Evolutionary conservation across 2,113 vertebrate genomes (phyloP).

Genomic region (Indicator indicator): DNA sequence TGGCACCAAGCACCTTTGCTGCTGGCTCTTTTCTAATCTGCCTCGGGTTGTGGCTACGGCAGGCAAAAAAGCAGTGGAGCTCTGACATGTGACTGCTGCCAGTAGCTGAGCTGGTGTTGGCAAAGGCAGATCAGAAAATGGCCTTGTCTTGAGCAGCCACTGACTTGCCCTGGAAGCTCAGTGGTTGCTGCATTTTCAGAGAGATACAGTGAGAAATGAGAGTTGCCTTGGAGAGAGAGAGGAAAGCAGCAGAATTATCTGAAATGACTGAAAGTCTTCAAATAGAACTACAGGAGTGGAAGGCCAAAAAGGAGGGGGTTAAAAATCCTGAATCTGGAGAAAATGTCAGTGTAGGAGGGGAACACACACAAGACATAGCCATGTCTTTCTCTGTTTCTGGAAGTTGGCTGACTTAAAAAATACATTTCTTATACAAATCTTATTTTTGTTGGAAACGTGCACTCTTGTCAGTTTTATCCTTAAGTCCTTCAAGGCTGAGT

Average conservation of each 20-base stretch:
- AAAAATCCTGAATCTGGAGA: slow-evolving; percentile 10
- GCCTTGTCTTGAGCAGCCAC: neutral
- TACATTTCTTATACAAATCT: neutral
- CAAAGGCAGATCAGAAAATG: neutral
- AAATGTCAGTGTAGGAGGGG: slow-evolving; percentile 63
- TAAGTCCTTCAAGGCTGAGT: neutral
- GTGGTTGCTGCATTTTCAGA: neutral
- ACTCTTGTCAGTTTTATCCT: neutral
- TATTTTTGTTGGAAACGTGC: neutral
- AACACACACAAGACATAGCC: neutral
- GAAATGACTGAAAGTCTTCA: neutral
- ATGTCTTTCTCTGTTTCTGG: neutral
- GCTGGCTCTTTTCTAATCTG: neutral
- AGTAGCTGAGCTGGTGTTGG: neutral
- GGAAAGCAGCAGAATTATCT: neutral
- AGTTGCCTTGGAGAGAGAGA: neutral
- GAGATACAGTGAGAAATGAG: neutral
- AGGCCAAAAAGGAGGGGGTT: slow-evolving; percentile 8
- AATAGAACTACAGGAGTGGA: neutral
- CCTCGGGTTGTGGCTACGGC: neutral
- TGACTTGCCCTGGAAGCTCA: neutral
- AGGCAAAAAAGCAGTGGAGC: neutral
- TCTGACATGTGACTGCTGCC: neutral
- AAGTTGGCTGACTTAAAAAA: neutral
- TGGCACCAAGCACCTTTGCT: rapidly evolving